These are phyloP conservation scores for Rhynchomys soricoides DNA, from an alignment of 2,113 vertebrate genomes.

Conservation along the genomic window DNA sequence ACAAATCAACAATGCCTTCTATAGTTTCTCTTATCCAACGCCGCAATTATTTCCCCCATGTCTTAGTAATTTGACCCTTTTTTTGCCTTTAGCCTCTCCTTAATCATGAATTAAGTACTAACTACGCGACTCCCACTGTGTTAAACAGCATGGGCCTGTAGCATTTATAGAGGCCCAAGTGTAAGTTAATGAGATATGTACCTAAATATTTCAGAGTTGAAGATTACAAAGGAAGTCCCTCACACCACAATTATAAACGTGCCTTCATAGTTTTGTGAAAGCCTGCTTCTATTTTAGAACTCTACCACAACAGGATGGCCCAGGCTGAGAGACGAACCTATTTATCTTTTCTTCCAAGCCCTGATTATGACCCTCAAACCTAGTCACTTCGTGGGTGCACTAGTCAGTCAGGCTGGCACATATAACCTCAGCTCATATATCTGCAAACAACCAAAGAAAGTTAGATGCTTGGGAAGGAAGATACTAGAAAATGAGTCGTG, in stretches of 20 bases:
- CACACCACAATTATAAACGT: neutral
- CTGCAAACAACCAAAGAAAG: neutral
- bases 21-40: slow-evolving; percentile 9
- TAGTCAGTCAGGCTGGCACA: neutral
- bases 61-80: neutral
- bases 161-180: neutral
- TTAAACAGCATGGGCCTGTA: neutral
- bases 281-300: neutral
- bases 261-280: neutral
- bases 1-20: neutral
- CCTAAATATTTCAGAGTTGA: slow-evolving; percentile 8
- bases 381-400: neutral
- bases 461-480: neutral
- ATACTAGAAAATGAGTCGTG: neutral
- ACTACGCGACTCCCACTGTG: neutral
- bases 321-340: neutral
- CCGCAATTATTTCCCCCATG: neutral
- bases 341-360: neutral
- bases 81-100: neutral
- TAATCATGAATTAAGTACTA: neutral
- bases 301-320: neutral
- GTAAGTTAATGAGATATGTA: neutral
- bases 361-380: neutral
- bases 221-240: neutral
- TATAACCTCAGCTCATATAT: neutral